Conservation (phyloP, 2,113 vertebrate species). For the Corythornis madagascariensis region DNA sequence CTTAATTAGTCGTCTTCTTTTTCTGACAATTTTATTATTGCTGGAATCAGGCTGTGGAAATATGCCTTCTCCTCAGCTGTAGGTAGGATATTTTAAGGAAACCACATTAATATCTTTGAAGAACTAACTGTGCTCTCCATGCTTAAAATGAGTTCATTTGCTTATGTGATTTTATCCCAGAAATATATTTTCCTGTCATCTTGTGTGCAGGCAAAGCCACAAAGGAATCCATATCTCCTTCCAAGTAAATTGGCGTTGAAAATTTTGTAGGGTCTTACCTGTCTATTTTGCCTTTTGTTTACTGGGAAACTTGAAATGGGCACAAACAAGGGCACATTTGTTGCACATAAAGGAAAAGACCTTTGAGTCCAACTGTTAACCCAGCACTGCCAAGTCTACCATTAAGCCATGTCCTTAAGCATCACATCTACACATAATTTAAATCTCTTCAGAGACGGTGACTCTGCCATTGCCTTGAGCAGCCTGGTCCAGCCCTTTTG, state of each 20-base stretch:
- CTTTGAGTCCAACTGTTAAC: not conserved
- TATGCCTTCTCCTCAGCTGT: not conserved
- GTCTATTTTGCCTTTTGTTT: not conserved
- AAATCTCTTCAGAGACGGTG: not conserved
- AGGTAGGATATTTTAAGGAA: not conserved
- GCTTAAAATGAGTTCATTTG: not conserved
- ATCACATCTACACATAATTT: accelerated
- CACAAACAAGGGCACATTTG: not conserved
- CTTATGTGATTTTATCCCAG: not conserved
- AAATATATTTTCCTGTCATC: not conserved
- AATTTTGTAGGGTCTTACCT: not conserved
- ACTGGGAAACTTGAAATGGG: not conserved
- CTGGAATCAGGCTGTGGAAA: not conserved
- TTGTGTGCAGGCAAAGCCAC: not conserved
- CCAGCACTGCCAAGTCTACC: not conserved
- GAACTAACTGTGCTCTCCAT: not conserved
- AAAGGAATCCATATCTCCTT: not conserved
- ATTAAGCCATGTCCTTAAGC: not conserved
- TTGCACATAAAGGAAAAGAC: not conserved
- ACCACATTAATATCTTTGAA: not conserved
- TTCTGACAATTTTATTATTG: not conserved
- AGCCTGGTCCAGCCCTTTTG: not conserved
- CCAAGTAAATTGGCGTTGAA: not conserved
- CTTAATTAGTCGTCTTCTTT: not conserved
- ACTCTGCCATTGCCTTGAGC: not conserved